phyloP scores from a whole-genome alignment of 2,888 invertebrate genomes.

The Volucella inflata region DNA sequence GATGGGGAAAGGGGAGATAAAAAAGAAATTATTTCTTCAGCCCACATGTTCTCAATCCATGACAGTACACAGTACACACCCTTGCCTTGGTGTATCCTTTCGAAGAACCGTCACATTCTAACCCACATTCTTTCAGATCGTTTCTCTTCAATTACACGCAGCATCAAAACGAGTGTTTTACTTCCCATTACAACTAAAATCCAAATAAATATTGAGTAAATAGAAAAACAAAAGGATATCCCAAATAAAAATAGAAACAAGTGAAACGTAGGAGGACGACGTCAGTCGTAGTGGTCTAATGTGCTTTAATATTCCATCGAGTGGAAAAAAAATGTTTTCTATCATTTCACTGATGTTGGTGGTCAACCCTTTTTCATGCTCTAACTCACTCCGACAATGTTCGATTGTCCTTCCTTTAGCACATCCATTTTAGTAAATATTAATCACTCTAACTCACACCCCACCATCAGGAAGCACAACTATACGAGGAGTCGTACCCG shows the following conservation, averaged over 20 bases:
- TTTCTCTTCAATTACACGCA: constrained; percentile 75
- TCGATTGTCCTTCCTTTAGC: constrained; percentile 35
- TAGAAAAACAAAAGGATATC: constrained; percentile 54
- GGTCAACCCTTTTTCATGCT: constrained; percentile 63
- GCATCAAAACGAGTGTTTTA: constrained; percentile 74
- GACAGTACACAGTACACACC: too few relatives aligned
- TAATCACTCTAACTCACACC: constrained; percentile 61
- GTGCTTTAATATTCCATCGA: constrained; percentile 66
- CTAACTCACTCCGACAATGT: neutral
- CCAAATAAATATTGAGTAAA: constrained; percentile 73
- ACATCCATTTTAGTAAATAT: constrained; percentile 67
- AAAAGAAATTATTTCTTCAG: constrained; percentile 14
- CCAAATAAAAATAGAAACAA: constrained; percentile 37
- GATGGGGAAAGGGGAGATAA: neutral
- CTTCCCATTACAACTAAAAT: constrained; percentile 74
- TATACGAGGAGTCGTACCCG: constrained; percentile 22
- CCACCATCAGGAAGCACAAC: constrained; percentile 35
- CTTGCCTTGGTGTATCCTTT: neutral
- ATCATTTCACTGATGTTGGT: constrained; percentile 26
- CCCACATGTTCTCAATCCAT: too few relatives aligned
- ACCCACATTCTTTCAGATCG: constrained; percentile 72
- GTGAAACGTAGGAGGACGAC: constrained; percentile 46
- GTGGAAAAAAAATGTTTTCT: constrained; percentile 47
- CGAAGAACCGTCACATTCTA: constrained; percentile 6
- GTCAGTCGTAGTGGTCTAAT: constrained; percentile 54